Base-by-base conservation (phyloP, 2,888 invertebrate species). In the Syrista parreyssii region DNA sequence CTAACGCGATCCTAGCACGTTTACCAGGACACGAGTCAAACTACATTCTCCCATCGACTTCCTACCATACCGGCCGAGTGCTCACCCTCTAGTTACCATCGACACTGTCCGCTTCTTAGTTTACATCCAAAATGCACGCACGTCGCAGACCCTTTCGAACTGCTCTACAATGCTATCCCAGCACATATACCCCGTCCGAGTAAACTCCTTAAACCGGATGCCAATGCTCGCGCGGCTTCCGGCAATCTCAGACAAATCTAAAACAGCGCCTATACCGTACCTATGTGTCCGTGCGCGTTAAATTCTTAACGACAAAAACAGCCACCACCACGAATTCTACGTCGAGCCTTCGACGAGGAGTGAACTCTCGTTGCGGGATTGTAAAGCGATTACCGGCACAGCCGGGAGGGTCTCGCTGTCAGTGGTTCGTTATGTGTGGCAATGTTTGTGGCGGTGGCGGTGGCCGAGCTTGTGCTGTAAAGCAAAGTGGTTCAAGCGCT, bases 401-500 rank as follows among this genome's bases (percentile, higher is more conserved):
- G 40, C 40, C 40, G 40, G 40, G 40, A 55, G 40, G 40, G 40
- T 55, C 40, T 55, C 40, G 40, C 40, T 55, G 40, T 55, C 40
- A 55, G 40, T 55, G 40, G 40, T 55, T 40, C 40, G 15, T 15
- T 55, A 55, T 55, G 40, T 55, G 40, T 23, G 40, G 23, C 40
- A 55, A 55, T 23, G 40, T 55, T 55, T 23, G 40, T 55, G 40
- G 40, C 40, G 40, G 40, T 40, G 40, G 40, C 40, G 15, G 40
- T 23, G 40, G 75, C 73, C 77, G 55, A 55, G 55, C 55, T 55
- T 71, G 15, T 71, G 84, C 83, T 83, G 82, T 86, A 86, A 88
- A 88, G 85, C 85, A 85, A 87, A 86, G 84, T 84, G 86, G 85
- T 87, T 82, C 82, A 84, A 84, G 78, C 80, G 77, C 74, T 75